A percentile compares a stretch with the other conserved stretches of the same genome.
Evolutionary conservation across 2,797 vertebrate genomes (phyloP).

Genomic region (Silurus lanzhouensis): DNA sequence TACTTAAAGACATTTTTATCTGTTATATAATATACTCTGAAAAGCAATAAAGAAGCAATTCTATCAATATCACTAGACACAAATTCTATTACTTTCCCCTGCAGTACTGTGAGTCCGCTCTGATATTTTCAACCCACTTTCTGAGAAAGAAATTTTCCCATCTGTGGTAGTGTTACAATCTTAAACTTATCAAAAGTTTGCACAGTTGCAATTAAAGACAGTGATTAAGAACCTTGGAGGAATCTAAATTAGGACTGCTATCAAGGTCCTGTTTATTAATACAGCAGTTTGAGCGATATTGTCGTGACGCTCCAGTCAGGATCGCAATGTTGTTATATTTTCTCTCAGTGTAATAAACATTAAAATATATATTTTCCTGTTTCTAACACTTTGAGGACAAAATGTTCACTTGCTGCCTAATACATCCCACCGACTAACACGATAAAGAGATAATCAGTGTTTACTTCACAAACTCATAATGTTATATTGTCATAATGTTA

Average conservation of each 20-base stretch:
- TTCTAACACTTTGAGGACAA: too few species aligned
- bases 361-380: neutral
- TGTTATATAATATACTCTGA: neutral
- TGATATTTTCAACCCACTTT: neutral
- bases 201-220: constrained; percentile 43
- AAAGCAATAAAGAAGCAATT: neutral
- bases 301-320: neutral
- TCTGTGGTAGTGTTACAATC: constrained; percentile 26
- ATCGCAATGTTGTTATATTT: neutral
- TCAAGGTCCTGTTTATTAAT: constrained; percentile 39
- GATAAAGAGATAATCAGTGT: too few species aligned
- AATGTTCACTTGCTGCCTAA: too few species aligned
- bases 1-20: neutral
- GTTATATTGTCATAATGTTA: too few species aligned
- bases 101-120: neutral
- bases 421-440: too few species aligned
- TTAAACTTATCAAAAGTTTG: constrained; percentile 34
- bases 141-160: constrained; percentile 39
- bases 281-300: neutral
- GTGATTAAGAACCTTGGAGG: constrained; percentile 44
- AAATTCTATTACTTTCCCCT: neutral
- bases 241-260: constrained; percentile 22
- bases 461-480: too few species aligned
- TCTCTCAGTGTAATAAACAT: neutral
- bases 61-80: neutral